phyloP scores from a whole-genome alignment of 2,888 invertebrate genomes.

The Drosophila sordidapex region DNA sequence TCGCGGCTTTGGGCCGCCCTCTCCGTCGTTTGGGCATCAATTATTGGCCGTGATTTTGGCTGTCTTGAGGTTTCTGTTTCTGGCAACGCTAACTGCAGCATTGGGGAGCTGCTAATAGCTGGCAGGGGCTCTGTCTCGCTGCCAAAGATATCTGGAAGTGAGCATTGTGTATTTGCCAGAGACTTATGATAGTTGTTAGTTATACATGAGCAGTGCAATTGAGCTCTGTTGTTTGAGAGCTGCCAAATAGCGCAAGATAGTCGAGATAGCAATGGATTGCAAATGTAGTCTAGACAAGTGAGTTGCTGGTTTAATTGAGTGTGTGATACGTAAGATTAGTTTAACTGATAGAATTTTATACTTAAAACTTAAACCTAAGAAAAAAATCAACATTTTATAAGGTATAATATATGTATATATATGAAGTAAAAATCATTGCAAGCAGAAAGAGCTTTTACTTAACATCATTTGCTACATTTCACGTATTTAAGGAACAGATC shows the following conservation, averaged over 20 bases:
- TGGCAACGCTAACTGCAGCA: slow-evolving; percentile 38
- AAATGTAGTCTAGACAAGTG: not conserved
- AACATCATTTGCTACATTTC: not conserved
- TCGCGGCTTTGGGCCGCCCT: slow-evolving; percentile 63
- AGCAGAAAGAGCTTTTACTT: not conserved
- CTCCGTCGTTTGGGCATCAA: slow-evolving; percentile 63
- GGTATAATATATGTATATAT: not conserved
- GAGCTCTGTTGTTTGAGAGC: slow-evolving; percentile 1
- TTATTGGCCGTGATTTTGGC: slow-evolving; percentile 71
- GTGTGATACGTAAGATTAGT: not conserved
- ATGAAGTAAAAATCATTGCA: not conserved
- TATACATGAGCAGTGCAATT: slow-evolving; percentile 17
- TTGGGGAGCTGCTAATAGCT: slow-evolving; percentile 47
- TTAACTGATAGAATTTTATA: not conserved
- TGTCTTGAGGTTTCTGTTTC: slow-evolving; percentile 54
- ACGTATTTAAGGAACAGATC: not conserved
- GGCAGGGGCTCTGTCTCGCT: slow-evolving; percentile 17
- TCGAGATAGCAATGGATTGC: not conserved
- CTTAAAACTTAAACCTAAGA: not conserved
- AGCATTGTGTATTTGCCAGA: slow-evolving; percentile 29
- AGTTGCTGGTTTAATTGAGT: not conserved
- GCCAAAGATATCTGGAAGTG: slow-evolving; percentile 23
- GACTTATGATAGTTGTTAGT: slow-evolving; percentile 42
- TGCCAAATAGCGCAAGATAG: slow-evolving; percentile 3
- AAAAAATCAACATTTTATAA: not conserved